These are phyloP conservation scores for Mya arenaria DNA, from an alignment of 1,140 invertebrate species.

Conservation along the genomic window DNA sequence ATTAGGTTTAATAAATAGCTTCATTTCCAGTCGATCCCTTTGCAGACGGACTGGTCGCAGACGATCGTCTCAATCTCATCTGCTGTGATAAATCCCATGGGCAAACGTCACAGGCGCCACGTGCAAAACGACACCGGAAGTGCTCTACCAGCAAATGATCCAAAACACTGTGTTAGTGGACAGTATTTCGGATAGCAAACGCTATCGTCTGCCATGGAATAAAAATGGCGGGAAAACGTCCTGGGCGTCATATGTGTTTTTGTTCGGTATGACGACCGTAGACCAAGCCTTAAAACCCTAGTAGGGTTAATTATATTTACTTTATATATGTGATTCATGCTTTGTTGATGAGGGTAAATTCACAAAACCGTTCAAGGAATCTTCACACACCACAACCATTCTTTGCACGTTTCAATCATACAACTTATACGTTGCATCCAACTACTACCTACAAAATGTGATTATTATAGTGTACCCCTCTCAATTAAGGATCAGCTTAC, in stretches of 20 bases:
- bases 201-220: background rate
- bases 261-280: constrained; percentile 9
- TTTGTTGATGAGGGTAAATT: too few species aligned
- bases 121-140: constrained; percentile 5
- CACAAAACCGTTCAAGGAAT: too few species aligned
- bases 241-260: constrained; percentile 11
- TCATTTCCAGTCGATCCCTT: background rate
- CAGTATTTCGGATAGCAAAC: constrained; percentile 1
- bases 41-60: constrained; percentile 18
- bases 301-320: too few species aligned
- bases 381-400: too few species aligned
- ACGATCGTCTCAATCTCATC: constrained; percentile 4
- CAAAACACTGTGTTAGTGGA: constrained; percentile 29
- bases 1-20: too few species aligned
- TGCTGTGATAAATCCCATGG: background rate
- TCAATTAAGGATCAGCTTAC: too few species aligned
- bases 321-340: too few species aligned
- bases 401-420: too few species aligned
- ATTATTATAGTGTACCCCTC: too few species aligned
- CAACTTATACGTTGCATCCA: too few species aligned
- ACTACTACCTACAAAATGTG: too few species aligned
- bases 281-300: constrained; percentile 38
- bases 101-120: background rate
- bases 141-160: constrained; percentile 5
- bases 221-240: background rate